These are phyloP conservation scores for Lagodon rhomboides DNA, from an alignment of 2,797 vertebrate species.

Conservation along the genomic window DNA sequence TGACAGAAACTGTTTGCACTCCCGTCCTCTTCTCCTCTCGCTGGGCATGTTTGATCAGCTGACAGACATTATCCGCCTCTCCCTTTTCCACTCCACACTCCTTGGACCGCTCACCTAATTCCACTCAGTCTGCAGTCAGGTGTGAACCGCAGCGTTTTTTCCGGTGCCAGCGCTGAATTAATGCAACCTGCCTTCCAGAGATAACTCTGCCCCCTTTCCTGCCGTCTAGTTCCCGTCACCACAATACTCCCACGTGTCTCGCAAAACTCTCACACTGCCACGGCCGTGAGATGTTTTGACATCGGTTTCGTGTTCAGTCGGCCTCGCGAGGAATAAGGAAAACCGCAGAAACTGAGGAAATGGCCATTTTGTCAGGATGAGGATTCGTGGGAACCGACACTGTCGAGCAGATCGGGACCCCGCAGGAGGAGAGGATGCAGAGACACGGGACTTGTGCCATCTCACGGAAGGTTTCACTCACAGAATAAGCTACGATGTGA, in stretches of 20 bases:
- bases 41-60: slow-evolving; percentile 70
- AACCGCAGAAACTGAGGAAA: slow-evolving; percentile 50
- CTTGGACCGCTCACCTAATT: slow-evolving; percentile 47
- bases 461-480: background rate
- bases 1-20: slow-evolving; percentile 36
- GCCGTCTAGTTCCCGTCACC: slow-evolving; percentile 29
- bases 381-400: slow-evolving; percentile 35
- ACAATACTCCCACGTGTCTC: slow-evolving; percentile 27
- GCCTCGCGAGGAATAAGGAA: slow-evolving; percentile 31
- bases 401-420: slow-evolving; percentile 25
- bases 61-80: slow-evolving; percentile 51
- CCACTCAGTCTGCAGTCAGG: slow-evolving; percentile 50
- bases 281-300: slow-evolving; percentile 28
- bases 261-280: slow-evolving; percentile 34
- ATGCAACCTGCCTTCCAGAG: slow-evolving; percentile 61
- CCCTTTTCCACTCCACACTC: slow-evolving; percentile 45
- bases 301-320: slow-evolving; percentile 31
- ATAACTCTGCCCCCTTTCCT: slow-evolving; percentile 49
- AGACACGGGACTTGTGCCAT: background rate
- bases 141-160: slow-evolving; percentile 42
- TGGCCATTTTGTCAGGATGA: slow-evolving; percentile 41
- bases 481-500: background rate
- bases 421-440: slow-evolving; percentile 11
- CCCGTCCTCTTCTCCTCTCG: slow-evolving; percentile 13
- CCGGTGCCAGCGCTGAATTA: slow-evolving; percentile 38